Evolutionary conservation across 2,888 invertebrate species (phyloP), one percentile per base, ranked within the genome.

Genomic region (Lapara coniferarum): DNA sequence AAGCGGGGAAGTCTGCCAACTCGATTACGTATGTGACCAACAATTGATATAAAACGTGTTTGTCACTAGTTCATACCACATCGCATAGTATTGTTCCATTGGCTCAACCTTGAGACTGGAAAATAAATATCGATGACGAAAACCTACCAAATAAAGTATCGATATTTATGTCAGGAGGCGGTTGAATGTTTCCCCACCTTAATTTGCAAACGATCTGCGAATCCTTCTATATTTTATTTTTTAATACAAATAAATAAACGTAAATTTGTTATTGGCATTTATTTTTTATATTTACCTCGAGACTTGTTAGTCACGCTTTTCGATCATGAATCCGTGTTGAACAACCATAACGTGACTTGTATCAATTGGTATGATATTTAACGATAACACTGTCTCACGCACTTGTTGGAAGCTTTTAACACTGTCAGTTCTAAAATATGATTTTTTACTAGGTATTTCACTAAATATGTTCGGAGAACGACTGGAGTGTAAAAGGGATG

Each of bases 381-480:
- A 69, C 72, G 79, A 81, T 81, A 80, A 77, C 71, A 69, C 71
- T 66, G 66, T 72, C 70, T 75, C 66, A 75, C 74, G 67, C 70
- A 74, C 77, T 79, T 76, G 78, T 80, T 81, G 67, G 72, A 74
- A 77, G 77, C 76, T 80, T 76, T 72, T 70, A 76, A 75, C 76
- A 72, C 71, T 78, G 83, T 85, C 86, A 81, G 70, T 72, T 73
- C 75, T 80, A 86, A 86, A 88, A 86, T 84, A 78, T 70, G 69
- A 67, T 66, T 83, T 79, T 82, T 80, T 81, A 72, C 78, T 74
- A 71, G 71, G 71, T 58, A 75, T 70, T 70, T 66, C 73, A 75
- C 76, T 59, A 73, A 72, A 74, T 76, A 80, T 78, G 72, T 89
- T 88, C 86, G 72, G 51, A 80, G 87, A 89, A 88, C 77, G 81